These are phyloP conservation scores for Erebia palarica DNA, from an alignment of 2,888 invertebrate species.

Conservation along the genomic window DNA sequence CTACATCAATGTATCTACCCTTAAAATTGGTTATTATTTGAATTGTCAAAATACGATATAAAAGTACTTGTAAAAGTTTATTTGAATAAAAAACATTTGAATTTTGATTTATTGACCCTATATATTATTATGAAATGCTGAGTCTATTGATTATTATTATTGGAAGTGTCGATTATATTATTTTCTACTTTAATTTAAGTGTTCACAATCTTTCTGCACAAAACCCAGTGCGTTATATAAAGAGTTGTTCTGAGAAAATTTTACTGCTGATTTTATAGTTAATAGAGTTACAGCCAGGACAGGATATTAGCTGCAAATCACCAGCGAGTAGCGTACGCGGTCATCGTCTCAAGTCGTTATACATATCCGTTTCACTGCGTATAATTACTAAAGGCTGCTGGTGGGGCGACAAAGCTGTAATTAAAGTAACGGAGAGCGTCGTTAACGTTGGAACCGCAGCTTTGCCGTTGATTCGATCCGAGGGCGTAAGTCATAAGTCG, in stretches of 20 bases:
- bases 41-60: no score
- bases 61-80: no score
- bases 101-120: no score
- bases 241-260: slow-evolving; percentile 55
- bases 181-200: slow-evolving; percentile 1
- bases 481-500: slow-evolving; percentile 52
- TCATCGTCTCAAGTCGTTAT: slow-evolving; percentile 68
- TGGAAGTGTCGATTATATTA: not conserved
- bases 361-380: slow-evolving; percentile 73
- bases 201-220: not conserved
- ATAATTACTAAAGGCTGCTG: slow-evolving; percentile 68
- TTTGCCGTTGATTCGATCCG: slow-evolving; percentile 56
- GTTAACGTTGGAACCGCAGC: slow-evolving; percentile 63
- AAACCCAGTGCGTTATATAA: slow-evolving; percentile 21
- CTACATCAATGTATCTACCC: no score
- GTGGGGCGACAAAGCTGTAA: slow-evolving; percentile 71
- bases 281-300: slow-evolving; percentile 62
- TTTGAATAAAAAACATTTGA: no score
- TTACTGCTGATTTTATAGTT: slow-evolving; percentile 63
- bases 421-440: slow-evolving; percentile 74
- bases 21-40: no score
- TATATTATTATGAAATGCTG: not conserved
- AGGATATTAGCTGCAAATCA: slow-evolving; percentile 73
- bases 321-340: slow-evolving; percentile 59
- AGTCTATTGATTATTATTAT: not conserved